These are phyloP conservation scores for Mormyrus iriodes DNA, from an alignment of 2,113 vertebrate genomes.

Conservation along the genomic window DNA sequence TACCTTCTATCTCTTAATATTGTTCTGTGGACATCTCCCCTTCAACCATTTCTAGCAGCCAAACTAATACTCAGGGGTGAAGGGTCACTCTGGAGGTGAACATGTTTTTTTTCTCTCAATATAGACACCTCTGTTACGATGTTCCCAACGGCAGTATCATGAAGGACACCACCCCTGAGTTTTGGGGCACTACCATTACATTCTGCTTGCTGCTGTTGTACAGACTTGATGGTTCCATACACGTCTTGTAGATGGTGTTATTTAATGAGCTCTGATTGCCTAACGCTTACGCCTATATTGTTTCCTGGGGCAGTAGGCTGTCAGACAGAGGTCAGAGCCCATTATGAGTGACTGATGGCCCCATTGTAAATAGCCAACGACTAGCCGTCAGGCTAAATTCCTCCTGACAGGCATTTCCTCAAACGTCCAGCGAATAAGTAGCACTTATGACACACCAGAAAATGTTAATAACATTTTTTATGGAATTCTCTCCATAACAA, in stretches of 20 bases:
- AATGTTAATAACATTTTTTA: not conserved
- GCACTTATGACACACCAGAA: not conserved
- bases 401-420: not conserved
- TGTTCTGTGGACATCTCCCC: not conserved
- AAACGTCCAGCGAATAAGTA: not conserved
- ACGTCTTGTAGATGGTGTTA: not conserved
- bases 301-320: not conserved
- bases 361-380: not conserved
- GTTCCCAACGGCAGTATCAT: not conserved
- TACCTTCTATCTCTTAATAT: not conserved
- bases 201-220: not conserved
- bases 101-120: not conserved
- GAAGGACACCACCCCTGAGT: not conserved
- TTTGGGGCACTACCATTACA: not conserved
- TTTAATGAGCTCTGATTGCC: not conserved
- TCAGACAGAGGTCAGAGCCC: conserved; percentile 7
- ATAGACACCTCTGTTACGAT: not conserved
- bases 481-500: not conserved
- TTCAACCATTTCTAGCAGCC: not conserved
- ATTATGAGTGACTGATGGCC: conserved; percentile 10
- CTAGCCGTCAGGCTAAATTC: not conserved
- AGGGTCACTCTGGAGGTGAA: not conserved
- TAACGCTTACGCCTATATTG: not conserved
- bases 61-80: not conserved
- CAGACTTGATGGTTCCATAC: too few relatives aligned